Evolutionary conservation across 2,797 vertebrate species (phyloP), one percentile per base, ranked within the genome.

Genomic region (Tangara arthus): DNA sequence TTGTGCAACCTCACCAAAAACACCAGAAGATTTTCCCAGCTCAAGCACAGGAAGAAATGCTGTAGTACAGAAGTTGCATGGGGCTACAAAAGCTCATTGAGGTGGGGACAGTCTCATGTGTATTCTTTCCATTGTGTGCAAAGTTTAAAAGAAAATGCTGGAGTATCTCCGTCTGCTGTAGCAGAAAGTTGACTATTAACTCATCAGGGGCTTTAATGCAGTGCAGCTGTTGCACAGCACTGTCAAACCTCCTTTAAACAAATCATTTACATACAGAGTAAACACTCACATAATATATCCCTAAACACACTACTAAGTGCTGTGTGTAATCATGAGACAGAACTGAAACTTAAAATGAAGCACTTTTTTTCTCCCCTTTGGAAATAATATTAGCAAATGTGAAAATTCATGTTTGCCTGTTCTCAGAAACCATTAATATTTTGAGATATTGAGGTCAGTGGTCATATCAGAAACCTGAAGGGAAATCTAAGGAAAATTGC

Each of bases 401-500:
- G 93, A 95, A 95, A 94, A 76, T 27, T 76, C 59, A 53, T 26
- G 39, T 85, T 94, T 84, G 70, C 52, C 65, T 61, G 15, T 88
- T 91, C 82, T 81, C 64, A 91, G 61, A 91, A 77, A 79, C 69
- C 65, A 91, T 93, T 93, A 92, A 81, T 84, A 78, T 71, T 93
- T 94, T 56, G 76, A 92, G 72, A 89, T 81, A 95, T 64, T 89
- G 85, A 96, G 82, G 93, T 93, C 87, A 96, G 64, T 22, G 72
- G 76, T 71, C 90, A 57, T 59, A 94, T 56, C 68, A 94, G 56
- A 97, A 96, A 92, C 27, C 82, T 94, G 73, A 94, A 81, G 90
- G 87, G 94, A 96, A 96, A 95, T 94, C 82, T 79, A 82, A n/a
- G 41, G 53, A 83, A 96, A 96, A 96, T 79, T 91, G 93, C 75